Base-by-base conservation (phyloP, 1,140 invertebrate genomes). In the Scaptodrosophila lebanonensis region DNA sequence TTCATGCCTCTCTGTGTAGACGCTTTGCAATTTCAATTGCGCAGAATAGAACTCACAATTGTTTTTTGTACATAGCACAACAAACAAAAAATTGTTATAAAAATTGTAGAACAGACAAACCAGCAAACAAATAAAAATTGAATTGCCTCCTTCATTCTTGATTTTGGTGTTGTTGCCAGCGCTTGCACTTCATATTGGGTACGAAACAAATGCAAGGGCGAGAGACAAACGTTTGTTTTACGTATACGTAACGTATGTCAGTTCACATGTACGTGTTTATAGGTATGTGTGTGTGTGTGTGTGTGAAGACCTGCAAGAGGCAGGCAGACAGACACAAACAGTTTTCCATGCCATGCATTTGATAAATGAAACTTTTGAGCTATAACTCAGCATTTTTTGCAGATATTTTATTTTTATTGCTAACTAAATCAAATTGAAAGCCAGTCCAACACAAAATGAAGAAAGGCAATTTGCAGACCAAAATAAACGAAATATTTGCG, bases 341-440 rank as follows among this genome's bases (percentile, higher is more conserved):
- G 43, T 44, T 44, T 20, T 38, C 32, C 50, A 12, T 42, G 38
- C 13, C 64, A 48, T 56, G 47, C 51, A 60, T 72, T 77, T 77
- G 73, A 77, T 72, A 72, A 67, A 77, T 72, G 60, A 64, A 64
- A 50, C 67, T 49, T 71, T 64, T 48, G 47, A 58, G 56, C 73
- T 64, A 79, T 79, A 76, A 79, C 63, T 72, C 72, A 67, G 43
- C 68, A 67, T 77, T 77, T 64, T 62, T 72, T 57, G 63, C 53
- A 52, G 57, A 59, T 67, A 68, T 67, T 76, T 64, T 76, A 70
- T 67, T 59, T 77, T 79, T 67, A 56, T 72, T 53, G 57, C 42
- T 40, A 27, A 15, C 29, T 40, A 54, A 70, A 71, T 56, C 47
- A 59, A 57, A 76, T n/a, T n/a, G n/a, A n/a, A n/a, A n/a, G n/a